A percentile compares a stretch with the other conserved stretches of the same genome.
phyloP scores from a whole-genome alignment of 1,140 invertebrate species.

The Planococcus citri region DNA sequence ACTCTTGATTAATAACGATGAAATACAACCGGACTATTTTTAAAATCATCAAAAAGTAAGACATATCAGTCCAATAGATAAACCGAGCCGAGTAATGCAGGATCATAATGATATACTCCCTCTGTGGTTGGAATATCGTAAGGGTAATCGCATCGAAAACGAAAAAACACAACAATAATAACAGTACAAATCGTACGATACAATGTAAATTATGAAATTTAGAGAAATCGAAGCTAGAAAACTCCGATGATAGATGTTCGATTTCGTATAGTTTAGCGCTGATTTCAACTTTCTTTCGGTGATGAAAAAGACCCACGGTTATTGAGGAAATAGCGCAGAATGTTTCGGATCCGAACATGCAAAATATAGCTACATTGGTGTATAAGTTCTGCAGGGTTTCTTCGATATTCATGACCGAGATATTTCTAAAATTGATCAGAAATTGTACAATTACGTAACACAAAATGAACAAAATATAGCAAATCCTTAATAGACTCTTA shows the following conservation, averaged over 20 bases:
- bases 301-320: not conserved
- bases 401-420: not conserved
- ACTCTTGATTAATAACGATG: not conserved
- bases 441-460: not conserved
- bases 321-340: not conserved
- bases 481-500: too few relatives aligned
- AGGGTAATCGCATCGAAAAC: not conserved
- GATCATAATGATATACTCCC: not conserved
- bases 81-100: not conserved
- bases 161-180: not conserved
- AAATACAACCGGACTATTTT: not conserved
- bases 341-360: not conserved
- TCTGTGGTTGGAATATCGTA: not conserved
- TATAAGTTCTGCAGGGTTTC: not conserved
- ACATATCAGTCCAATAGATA: not conserved
- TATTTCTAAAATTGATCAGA: not conserved
- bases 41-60: not conserved
- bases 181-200: not conserved
- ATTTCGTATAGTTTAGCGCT: not conserved
- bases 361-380: not conserved
- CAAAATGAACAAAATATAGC: not conserved
- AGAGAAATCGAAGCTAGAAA: not conserved
- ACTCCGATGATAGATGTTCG: not conserved
- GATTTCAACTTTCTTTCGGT: not conserved
- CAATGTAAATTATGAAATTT: not conserved